phyloP scores from a whole-genome alignment of 2,797 vertebrate species.

The Eupleurogrammus muticus region DNA sequence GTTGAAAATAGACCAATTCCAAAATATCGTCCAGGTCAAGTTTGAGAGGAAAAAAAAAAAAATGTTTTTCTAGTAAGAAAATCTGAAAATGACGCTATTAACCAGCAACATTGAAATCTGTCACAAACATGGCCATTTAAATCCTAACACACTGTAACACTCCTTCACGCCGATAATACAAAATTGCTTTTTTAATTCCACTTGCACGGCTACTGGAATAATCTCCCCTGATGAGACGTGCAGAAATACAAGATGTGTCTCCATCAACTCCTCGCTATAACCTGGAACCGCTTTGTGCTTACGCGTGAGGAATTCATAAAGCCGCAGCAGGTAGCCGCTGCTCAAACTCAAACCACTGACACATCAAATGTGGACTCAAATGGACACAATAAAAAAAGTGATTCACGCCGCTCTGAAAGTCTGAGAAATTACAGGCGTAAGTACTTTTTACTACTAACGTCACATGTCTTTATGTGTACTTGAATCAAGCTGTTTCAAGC shows the following conservation, averaged over 20 bases:
- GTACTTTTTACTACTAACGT: not conserved
- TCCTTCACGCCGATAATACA: too few relatives aligned
- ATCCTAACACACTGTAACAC: too few relatives aligned
- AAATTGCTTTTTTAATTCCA: too few relatives aligned
- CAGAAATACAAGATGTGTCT: conserved; percentile 5
- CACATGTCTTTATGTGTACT: conserved; percentile 16
- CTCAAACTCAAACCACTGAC: conserved; percentile 35
- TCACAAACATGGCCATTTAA: too few relatives aligned
- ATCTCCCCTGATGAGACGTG: not conserved
- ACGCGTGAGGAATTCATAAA: conserved; percentile 28
- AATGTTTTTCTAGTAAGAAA: too few relatives aligned
- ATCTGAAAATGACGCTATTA: too few relatives aligned
- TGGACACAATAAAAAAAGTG: conserved; percentile 8
- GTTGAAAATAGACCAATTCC: too few relatives aligned
- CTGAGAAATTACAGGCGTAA: conserved; percentile 4
- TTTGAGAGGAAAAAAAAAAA: too few relatives aligned
- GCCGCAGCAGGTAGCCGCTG: conserved; percentile 24
- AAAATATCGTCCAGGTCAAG: too few relatives aligned
- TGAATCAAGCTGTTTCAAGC: conserved; percentile 11
- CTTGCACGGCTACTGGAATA: not conserved
- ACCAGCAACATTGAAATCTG: too few relatives aligned
- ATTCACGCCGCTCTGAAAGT: conserved; percentile 9
- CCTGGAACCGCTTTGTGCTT: conserved; percentile 37
- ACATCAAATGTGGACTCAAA: conserved; percentile 37
- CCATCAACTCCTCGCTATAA: not conserved